These are phyloP conservation scores for Lordiphosa collinella DNA, from an alignment of 1,140 invertebrate genomes.

Conservation along the genomic window DNA sequence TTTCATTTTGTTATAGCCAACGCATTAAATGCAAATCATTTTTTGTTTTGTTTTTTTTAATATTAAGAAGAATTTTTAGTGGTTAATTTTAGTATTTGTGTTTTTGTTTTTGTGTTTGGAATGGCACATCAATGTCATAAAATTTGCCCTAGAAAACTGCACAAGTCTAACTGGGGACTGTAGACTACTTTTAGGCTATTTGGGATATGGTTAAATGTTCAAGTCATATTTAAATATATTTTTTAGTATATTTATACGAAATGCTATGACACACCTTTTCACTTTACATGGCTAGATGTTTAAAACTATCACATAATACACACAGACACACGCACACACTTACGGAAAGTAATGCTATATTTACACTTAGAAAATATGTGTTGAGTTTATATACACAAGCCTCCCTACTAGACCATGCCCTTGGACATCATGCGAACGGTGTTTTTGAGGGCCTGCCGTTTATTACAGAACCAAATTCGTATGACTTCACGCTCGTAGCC, in stretches of 20 bases:
- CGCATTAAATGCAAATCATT: slow-evolving; percentile 73
- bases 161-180: slow-evolving; percentile 56
- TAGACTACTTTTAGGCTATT: slow-evolving; percentile 72
- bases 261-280: slow-evolving; percentile 77
- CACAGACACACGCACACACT: slow-evolving; percentile 16
- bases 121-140: slow-evolving; percentile 70
- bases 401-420: slow-evolving; percentile 82
- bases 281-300: slow-evolving; percentile 71
- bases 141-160: slow-evolving; percentile 64
- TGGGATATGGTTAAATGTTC: slow-evolving; percentile 59
- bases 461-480: slow-evolving; percentile 99
- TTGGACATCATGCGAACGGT: slow-evolving; percentile 95
- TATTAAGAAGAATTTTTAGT: slow-evolving; percentile 17
- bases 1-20: slow-evolving; percentile 44
- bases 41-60: slow-evolving; percentile 36
- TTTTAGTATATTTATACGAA: slow-evolving; percentile 47
- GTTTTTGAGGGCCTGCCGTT: slow-evolving; percentile 97
- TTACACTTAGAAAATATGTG: slow-evolving; percentile 9
- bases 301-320: slow-evolving; percentile 72
- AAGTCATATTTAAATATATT: slow-evolving; percentile 37
- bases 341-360: slow-evolving; percentile 4
- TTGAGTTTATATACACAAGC: slow-evolving; percentile 43
- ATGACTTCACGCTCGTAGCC: slow-evolving; percentile 99
- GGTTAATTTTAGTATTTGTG: slow-evolving; percentile 3
- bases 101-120: slow-evolving; percentile 51